Evolutionary conservation across 2,113 vertebrate species (phyloP).

Genomic region (Muntiacus muntjak): DNA sequence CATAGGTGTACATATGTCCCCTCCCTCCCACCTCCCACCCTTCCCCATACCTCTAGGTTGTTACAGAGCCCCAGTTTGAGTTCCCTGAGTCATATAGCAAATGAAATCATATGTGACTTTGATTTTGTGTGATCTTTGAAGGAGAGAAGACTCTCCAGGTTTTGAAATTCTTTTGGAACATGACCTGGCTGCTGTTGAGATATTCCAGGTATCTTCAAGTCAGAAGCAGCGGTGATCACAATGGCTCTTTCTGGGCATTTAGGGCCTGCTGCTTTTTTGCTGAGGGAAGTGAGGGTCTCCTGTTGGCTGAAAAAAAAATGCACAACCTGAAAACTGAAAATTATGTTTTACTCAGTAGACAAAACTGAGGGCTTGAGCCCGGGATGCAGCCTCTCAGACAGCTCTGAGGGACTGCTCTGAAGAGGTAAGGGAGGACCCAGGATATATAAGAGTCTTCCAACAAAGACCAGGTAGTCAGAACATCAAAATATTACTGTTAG

Average conservation of each 20-base stretch:
- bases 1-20: background rate
- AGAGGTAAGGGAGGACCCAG: background rate
- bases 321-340: background rate
- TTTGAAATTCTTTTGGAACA: background rate
- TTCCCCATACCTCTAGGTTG: background rate
- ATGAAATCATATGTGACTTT: background rate
- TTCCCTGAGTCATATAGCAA: background rate
- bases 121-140: background rate
- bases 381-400: background rate
- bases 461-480: background rate
- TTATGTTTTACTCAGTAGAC: background rate
- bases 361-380: background rate
- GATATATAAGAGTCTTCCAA: background rate
- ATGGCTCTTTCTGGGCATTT: background rate
- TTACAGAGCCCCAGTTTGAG: background rate
- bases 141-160: background rate
- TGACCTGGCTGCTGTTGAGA: background rate
- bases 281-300: rapidly evolving
- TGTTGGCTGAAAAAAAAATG: background rate
- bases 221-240: background rate
- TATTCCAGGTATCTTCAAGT: background rate
- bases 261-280: background rate
- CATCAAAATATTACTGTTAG: background rate
- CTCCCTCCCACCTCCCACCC: background rate
- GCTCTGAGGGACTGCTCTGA: background rate